Evolutionary conservation across 2,113 vertebrate species (phyloP), one percentile per base, ranked within the genome.

Genomic region (Pyxicephalus adspersus): DNA sequence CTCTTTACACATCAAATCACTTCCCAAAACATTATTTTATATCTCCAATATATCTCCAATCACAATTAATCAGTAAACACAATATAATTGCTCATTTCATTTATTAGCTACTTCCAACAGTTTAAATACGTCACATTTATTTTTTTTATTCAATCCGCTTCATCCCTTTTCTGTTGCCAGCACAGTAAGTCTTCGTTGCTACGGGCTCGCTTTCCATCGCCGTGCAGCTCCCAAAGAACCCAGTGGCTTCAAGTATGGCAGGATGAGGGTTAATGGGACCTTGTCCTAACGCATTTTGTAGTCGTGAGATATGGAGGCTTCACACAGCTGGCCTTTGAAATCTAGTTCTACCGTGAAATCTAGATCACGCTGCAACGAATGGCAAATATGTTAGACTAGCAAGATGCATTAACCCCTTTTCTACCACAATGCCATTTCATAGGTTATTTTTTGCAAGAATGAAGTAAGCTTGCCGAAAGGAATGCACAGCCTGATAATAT

Each of bases 301-400:
- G 92, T 98, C 96, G 58, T 99, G 97, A 86, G 94, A 93, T 86
- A 99, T 94, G 60, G 96, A 96, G 26, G 94, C 94, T 91, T 98
- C 98, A 76, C 96, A 97, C 58, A 99, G 94, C 91, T 99, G 98
- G 81, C 98, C 98, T 91, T 98, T 98, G 90, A 99, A 99, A 91
- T 99, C 97, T 94, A 99, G 90, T 86, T 98, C 96, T 84, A 99
- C 93, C 76, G 95, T 97, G 87, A 98, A 99, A 90, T 99, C 98
- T 89, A 99, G 90, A 91, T 99, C 98, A 52, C 97, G 95, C 98
- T 99, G 93, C 68, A 82, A 84, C 83, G 74, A 82, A 85, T 85
- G 50, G 31, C 19, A 54, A 18, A 77, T 20, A 65, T 54, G 51
- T 16, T 29, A 26, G 45, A n/a, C 13, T 13, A 61, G 31, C 16